Conservation (phyloP, 2,797 vertebrate species). For the Poecilia gillii region DNA sequence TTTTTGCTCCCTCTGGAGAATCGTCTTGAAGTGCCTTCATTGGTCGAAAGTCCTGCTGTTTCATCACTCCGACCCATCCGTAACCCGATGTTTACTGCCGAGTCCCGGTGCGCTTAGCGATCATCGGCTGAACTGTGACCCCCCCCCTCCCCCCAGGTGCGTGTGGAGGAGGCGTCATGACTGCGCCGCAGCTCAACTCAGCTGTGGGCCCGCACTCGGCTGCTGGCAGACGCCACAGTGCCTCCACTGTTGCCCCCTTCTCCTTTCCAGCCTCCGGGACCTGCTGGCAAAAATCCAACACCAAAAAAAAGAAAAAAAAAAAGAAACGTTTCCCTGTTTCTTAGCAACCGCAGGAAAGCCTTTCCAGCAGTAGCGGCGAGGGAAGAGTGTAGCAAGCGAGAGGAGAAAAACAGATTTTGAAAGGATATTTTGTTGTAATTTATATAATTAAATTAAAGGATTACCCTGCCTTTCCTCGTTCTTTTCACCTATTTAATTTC, state of each 20-base stretch:
- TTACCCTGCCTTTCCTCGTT: slow-evolving; percentile 60
- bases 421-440: slow-evolving; percentile 68
- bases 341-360: slow-evolving; percentile 73
- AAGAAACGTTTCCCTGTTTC: slow-evolving; percentile 77
- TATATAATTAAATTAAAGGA: slow-evolving; percentile 77
- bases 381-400: slow-evolving; percentile 31
- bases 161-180: slow-evolving; percentile 40
- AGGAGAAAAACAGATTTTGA: slow-evolving; percentile 40
- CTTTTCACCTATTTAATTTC: slow-evolving; percentile 63
- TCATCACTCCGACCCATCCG: slow-evolving; percentile 36
- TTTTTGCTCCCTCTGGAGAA: neutral
- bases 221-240: slow-evolving; percentile 71
- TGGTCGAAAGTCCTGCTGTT: slow-evolving; percentile 27
- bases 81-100: slow-evolving; percentile 49
- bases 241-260: slow-evolving; percentile 65
- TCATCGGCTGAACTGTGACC: slow-evolving; percentile 13
- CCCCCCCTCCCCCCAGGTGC: slow-evolving; percentile 18
- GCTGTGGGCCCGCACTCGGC: slow-evolving; percentile 61
- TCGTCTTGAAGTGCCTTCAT: slow-evolving; percentile 8
- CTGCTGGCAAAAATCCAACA: slow-evolving; percentile 48
- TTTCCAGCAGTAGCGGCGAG: slow-evolving; percentile 51
- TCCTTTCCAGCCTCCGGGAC: slow-evolving; percentile 68
- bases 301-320: slow-evolving; percentile 64
- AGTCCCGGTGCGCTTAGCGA: slow-evolving; percentile 3
- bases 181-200: slow-evolving; percentile 41